Percentiles rank a stretch among this genome's conserved stretches.
These are phyloP conservation scores for Haplotaxodon microlepis DNA, from an alignment of 2,113 vertebrate species.

Conservation along the genomic window DNA sequence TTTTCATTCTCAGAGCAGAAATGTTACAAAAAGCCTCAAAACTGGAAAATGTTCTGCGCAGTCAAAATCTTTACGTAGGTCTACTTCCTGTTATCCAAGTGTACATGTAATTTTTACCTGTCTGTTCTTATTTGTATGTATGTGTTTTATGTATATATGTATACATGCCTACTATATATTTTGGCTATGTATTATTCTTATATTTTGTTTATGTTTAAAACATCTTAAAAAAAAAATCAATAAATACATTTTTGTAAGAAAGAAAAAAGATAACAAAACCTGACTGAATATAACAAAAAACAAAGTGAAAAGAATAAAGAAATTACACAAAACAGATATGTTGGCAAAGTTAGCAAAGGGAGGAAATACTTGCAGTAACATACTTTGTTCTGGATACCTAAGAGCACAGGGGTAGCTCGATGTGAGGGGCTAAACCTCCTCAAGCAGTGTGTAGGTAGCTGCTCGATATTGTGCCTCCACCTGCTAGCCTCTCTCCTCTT, in stretches of 20 bases:
- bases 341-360: background rate
- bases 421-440: background rate
- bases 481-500: background rate
- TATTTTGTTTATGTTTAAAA: background rate
- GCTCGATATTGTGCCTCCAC: background rate
- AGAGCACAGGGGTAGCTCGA: background rate
- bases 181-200: background rate
- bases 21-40: background rate
- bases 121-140: background rate
- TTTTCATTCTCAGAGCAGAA: background rate
- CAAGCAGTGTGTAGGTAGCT: background rate
- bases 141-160: background rate
- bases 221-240: background rate
- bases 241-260: background rate
- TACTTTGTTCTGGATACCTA: background rate
- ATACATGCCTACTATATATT: background rate
- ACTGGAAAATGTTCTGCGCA: background rate
- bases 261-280: rapidly evolving
- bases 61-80: background rate
- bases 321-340: background rate
- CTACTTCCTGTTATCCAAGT: background rate
- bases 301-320: background rate
- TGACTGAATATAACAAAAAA: background rate
- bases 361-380: background rate
- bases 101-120: background rate